Evolutionary conservation across 2,888 invertebrate species (phyloP), one percentile per base, ranked within the genome.

Genomic region (Gasteruption jaculator): DNA sequence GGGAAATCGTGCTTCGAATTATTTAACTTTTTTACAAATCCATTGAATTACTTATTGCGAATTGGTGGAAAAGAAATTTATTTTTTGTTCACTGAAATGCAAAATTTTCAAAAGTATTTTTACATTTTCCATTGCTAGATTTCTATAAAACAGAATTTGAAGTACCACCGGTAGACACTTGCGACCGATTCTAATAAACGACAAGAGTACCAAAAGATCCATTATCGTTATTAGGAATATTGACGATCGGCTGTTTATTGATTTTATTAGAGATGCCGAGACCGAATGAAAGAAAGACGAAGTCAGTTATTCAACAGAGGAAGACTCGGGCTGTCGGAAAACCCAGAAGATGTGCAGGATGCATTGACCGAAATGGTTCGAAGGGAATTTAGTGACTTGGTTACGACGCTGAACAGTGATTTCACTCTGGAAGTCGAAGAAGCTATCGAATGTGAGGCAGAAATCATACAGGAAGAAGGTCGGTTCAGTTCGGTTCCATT

Each of bases 391-490:
- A 54, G 50, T 19, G 45, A 53, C 39, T 35, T 71, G 6, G 50
- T 50, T 3, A 48, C 53, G 11, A 48, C 43, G 36, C 32, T 36
- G 33, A 16, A 19, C 22, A 2, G 5, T 38, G 5, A 39, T 42
- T 5, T 41, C 46, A 12, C 35, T 44, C 24, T 62, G 11, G 53
- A 45, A 22, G 41, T 49, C 6, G 65, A 68, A 8, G 63, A 65
- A 38, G 58, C 58, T 5, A 22, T 62, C 8, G 39, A 53, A 22
- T 38, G 63, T 3, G 63, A 69, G 37, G 49, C 20, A 25, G 58
- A 62, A 39, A 54, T 66, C 19, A 5, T 61, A 11, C 46, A 48
- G 0, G 62, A 66, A 43, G 53, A 67, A 59, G 64, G 68, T 68
- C 33, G 21, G 41, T 45, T 7, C 31, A 6, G 26, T 20, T 10